These are phyloP conservation scores for Etheostoma cragini DNA, from an alignment of 2,113 vertebrate species.

Conservation along the genomic window DNA sequence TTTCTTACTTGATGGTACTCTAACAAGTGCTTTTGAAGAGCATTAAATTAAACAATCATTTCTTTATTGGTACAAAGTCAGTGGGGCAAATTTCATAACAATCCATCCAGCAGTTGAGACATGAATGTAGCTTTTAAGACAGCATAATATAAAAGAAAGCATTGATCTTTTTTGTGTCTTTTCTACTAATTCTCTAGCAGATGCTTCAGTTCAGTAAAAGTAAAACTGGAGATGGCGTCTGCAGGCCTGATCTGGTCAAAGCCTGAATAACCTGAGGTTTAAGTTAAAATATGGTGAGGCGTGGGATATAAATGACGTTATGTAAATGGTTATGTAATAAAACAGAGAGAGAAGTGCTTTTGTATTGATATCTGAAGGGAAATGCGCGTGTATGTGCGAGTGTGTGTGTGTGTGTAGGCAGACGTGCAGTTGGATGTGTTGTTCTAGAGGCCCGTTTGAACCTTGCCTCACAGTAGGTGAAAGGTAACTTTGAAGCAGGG, in stretches of 20 bases:
- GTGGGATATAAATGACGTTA: conserved; percentile 27
- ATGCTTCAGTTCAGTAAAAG: not conserved
- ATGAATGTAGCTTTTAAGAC: no score
- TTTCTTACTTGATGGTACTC: no score
- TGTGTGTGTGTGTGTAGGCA: conserved; percentile 17
- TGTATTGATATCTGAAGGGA: not conserved
- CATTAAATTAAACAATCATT: no score
- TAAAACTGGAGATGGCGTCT: not conserved
- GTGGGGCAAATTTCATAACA: no score
- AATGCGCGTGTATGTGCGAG: conserved; percentile 5
- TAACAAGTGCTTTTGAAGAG: no score
- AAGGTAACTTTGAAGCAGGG: conserved; percentile 18
- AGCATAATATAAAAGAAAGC: no score
- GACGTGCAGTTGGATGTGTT: conserved; percentile 10
- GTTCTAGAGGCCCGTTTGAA: conserved; percentile 17
- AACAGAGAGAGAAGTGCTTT: not conserved
- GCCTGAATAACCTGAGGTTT: not conserved
- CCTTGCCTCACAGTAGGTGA: not conserved
- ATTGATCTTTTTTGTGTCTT: no score
- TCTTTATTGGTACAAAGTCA: no score
- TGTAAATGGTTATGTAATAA: conserved; percentile 36
- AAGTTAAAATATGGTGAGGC: not conserved
- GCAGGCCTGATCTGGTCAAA: not conserved
- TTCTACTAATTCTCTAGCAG: no score
- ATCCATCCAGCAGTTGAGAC: no score